Evolutionary conservation across 2,113 vertebrate species (phyloP).

Genomic region (Sinocyclocheilus grahami): DNA sequence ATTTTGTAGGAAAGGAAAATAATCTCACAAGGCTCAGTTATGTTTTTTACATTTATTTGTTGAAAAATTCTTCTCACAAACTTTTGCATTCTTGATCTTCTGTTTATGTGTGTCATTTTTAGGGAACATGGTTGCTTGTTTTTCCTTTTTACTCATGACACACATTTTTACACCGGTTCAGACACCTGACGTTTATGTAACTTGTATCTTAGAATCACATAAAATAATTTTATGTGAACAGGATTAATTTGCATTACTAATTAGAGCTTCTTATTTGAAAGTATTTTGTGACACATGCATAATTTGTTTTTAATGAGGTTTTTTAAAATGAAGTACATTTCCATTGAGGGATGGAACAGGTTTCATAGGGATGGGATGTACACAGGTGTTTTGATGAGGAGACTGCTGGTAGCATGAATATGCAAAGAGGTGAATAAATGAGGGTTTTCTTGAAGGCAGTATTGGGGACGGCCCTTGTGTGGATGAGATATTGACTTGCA

Average conservation of each 20-base stretch:
- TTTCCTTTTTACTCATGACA: not conserved
- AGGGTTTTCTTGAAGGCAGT: not conserved
- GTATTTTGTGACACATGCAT: constrained; percentile 25
- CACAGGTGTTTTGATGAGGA: constrained; percentile 41
- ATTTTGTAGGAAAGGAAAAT: not conserved
- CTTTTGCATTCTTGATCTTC: not conserved
- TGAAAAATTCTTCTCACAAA: not conserved
- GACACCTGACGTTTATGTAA: not conserved
- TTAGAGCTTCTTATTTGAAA: constrained; percentile 1
- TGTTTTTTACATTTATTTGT: not conserved
- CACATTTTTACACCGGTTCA: not conserved
- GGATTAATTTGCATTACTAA: not conserved
- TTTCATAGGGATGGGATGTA: constrained; percentile 1
- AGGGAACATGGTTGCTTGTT: not conserved
- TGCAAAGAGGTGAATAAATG: constrained; percentile 35
- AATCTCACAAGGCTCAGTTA: not conserved
- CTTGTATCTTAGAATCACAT: not conserved
- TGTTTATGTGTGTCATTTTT: not conserved
- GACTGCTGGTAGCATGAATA: constrained; percentile 45
- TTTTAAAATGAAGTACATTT: constrained; percentile 15
- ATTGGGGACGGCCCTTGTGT: not conserved
- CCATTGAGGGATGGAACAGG: not conserved
- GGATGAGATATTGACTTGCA: not conserved
- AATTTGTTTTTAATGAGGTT: constrained; percentile 16
- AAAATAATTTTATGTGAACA: not conserved